These are phyloP conservation scores for Ophioninae sp. DNA, from an alignment of 2,888 invertebrate genomes.

Conservation along the genomic window DNA sequence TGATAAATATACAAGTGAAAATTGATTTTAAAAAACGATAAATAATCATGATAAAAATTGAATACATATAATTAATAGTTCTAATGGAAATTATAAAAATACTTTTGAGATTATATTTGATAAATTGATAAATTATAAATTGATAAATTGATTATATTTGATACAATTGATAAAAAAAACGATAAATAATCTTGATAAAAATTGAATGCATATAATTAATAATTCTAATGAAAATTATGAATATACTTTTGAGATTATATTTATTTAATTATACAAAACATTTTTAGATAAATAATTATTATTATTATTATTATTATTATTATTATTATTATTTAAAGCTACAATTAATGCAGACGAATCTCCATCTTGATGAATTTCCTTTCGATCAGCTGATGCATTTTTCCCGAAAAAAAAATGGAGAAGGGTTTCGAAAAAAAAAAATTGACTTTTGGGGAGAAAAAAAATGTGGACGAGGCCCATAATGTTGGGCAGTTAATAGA, in stretches of 20 bases:
- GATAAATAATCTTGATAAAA: no score
- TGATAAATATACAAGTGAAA: no score
- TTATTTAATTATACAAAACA: background rate
- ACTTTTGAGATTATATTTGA: background rate
- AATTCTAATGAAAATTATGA: no score
- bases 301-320: background rate
- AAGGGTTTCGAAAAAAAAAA: background rate
- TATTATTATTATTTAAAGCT: background rate
- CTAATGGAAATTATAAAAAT: background rate
- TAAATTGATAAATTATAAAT: no score
- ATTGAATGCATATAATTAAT: no score
- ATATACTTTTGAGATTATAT: background rate
- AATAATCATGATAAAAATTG: no score
- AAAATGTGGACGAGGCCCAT: background rate
- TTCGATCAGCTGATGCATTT: background rate
- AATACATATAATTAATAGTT: no score
- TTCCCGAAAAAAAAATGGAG: background rate
- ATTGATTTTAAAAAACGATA: no score
- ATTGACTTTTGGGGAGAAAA: background rate
- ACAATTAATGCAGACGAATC: no score
- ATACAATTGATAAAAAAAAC: no score
- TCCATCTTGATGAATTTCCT: background rate
- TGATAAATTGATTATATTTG: no score
- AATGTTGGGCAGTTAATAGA: constrained; percentile 30
- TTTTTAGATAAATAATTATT: background rate